Percentiles rank a stretch among this genome's conserved stretches.
Evolutionary conservation across 2,113 vertebrate species (phyloP).

Genomic region (Nibea albiflora): DNA sequence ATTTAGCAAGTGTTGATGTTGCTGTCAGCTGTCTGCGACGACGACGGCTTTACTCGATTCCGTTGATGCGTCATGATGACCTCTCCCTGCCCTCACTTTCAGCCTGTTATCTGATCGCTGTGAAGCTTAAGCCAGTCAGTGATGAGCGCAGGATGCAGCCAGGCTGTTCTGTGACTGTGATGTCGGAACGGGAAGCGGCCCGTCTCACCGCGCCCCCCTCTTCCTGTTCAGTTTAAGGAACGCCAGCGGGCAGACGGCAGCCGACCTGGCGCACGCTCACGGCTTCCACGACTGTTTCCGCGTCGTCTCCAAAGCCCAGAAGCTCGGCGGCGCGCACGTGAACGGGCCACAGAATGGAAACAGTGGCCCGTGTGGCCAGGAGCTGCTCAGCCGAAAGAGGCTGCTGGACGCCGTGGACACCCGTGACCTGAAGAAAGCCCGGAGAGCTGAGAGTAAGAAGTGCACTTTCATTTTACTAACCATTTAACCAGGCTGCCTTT

Average conservation of each 20-base stretch:
- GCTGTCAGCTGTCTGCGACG: background rate
- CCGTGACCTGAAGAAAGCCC: constrained; percentile 88
- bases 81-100: constrained; percentile 36
- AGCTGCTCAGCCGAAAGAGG: constrained; percentile 88
- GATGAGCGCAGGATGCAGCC: constrained; percentile 1
- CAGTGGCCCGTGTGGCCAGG: constrained; percentile 71
- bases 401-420: constrained; percentile 83
- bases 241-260: constrained; percentile 94
- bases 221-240: constrained; percentile 92
- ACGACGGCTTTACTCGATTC: background rate
- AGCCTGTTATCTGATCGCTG: background rate
- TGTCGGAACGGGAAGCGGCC: background rate
- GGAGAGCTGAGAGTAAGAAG: constrained; percentile 86
- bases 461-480: background rate
- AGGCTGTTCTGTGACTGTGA: background rate
- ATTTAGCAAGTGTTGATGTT: background rate
- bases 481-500: too few relatives aligned
- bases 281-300: constrained; percentile 93
- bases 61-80: background rate
- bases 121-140: background rate
- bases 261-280: constrained; percentile 94
- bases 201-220: constrained; percentile 68
- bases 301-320: constrained; percentile 91
- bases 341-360: constrained; percentile 82
- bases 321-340: constrained; percentile 83